Percentiles rank a stretch among this genome's conserved stretches.
Conservation (phyloP, 2,888 invertebrate genomes). For the Polyommatus icarus region DNA sequence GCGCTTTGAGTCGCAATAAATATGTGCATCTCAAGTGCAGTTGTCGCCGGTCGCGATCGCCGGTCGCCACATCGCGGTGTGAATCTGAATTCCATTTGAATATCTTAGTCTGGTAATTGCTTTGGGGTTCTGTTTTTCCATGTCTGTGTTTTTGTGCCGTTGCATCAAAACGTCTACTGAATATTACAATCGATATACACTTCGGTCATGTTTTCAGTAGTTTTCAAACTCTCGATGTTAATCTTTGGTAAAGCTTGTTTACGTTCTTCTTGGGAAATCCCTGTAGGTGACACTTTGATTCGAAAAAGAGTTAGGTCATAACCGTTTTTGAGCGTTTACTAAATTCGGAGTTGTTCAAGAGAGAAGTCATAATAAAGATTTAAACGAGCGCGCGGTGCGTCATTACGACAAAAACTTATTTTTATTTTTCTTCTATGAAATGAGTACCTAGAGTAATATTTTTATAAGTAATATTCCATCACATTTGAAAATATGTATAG, state of each 20-base stretch:
- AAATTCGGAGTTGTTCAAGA: not conserved
- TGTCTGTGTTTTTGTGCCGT: conserved; percentile 9
- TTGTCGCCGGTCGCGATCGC: not conserved
- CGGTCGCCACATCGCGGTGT: conserved; percentile 2
- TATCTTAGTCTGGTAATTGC: conserved; percentile 25
- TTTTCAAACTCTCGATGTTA: too few species aligned
- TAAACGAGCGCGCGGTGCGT: not conserved
- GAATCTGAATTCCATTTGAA: conserved; percentile 28
- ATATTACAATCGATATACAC: not conserved
- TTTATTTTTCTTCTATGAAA: not conserved
- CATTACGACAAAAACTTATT: not conserved
- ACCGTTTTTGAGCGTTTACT: not conserved
- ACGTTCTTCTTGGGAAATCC: too few species aligned
- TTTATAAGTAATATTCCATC: too few species aligned
- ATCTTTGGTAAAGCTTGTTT: too few species aligned
- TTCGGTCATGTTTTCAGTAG: too few species aligned
- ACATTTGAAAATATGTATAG: too few species aligned
- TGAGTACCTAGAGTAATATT: too few species aligned
- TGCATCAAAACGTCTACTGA: not conserved
- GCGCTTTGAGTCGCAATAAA: conserved; percentile 32
- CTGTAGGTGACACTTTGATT: too few species aligned
- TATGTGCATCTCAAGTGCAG: conserved; percentile 38
- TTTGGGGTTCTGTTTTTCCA: not conserved
- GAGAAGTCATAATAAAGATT: not conserved
- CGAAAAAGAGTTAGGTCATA: too few species aligned